Evolutionary conservation across 2,888 invertebrate species (phyloP).

Genomic region (Tiliacea aurago): DNA sequence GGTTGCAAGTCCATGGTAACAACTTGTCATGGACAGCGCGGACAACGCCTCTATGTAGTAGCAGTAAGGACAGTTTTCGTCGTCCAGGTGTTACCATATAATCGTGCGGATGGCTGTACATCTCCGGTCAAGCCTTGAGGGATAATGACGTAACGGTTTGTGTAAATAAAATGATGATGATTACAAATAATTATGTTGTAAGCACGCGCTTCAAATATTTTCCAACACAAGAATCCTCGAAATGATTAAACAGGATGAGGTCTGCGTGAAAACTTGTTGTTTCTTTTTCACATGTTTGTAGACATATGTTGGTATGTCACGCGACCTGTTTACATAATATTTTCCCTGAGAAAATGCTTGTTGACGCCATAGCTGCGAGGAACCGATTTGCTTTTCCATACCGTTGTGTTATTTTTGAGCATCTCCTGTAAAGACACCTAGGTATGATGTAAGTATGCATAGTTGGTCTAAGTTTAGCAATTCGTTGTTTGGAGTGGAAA

Average conservation of each 20-base stretch:
- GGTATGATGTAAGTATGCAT: background rate
- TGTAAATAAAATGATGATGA: constrained; percentile 40
- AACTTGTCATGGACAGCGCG: too few species aligned
- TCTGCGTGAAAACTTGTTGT: constrained; percentile 73
- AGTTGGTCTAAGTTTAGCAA: too few species aligned
- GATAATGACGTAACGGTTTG: background rate
- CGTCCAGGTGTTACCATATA: background rate
- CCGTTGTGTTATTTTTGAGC: constrained; percentile 47
- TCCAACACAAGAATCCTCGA: constrained; percentile 77
- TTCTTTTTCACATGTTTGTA: constrained; percentile 73
- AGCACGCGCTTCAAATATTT: constrained; percentile 77
- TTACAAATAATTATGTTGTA: constrained; percentile 42
- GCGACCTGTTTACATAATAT: constrained; percentile 81
- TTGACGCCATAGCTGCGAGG: constrained; percentile 62
- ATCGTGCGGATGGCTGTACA: background rate
- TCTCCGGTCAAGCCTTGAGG: background rate
- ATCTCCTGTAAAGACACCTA: constrained; percentile 13
- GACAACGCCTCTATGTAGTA: background rate
- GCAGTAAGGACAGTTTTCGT: background rate
- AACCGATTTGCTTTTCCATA: constrained; percentile 60
- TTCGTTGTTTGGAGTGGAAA: background rate
- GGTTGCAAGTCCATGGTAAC: background rate
- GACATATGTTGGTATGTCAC: constrained; percentile 66
- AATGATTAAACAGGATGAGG: constrained; percentile 82
- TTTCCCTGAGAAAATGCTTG: constrained; percentile 78